Evolutionary conservation across 2,797 vertebrate genomes (phyloP).

Genomic region (Urosaurus nigricauda): DNA sequence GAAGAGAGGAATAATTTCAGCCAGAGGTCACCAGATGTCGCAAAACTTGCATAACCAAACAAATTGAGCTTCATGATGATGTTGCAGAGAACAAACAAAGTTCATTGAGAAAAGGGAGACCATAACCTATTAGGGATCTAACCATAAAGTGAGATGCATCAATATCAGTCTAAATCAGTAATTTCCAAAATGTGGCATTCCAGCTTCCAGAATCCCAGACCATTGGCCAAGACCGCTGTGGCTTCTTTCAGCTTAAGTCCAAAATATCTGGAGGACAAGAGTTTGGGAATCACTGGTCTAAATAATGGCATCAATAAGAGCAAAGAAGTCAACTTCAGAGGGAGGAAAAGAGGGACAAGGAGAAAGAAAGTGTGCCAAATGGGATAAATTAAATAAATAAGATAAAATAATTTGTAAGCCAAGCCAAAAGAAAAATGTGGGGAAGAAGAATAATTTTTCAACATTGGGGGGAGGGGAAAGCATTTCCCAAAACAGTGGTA

Average conservation of each 20-base stretch:
- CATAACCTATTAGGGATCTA: neutral
- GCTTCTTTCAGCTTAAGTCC: too few relatives aligned
- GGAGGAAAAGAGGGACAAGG: too few relatives aligned
- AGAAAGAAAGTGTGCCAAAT: too few relatives aligned
- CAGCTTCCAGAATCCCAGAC: too few relatives aligned
- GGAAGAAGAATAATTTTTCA: neutral
- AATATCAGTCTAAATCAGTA: too few relatives aligned
- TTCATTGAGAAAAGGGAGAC: too few relatives aligned
- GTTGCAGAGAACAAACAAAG: neutral
- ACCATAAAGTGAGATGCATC: neutral
- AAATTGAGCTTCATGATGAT: neutral
- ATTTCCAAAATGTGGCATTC: too few relatives aligned
- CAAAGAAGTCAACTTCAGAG: neutral
- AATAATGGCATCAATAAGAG: neutral
- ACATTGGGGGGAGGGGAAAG: neutral
- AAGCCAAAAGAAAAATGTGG: neutral
- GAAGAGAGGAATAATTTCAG: neutral
- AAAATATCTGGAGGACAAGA: too few relatives aligned
- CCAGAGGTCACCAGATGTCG: neutral
- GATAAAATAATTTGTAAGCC: neutral
- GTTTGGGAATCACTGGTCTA: too few relatives aligned
- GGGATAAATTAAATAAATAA: neutral
- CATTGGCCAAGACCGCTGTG: too few relatives aligned
- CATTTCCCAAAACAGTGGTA: too few relatives aligned
- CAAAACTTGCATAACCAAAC: neutral